Conservation (phyloP, 1,140 invertebrate genomes). For the Ruditapes philippinarum region DNA sequence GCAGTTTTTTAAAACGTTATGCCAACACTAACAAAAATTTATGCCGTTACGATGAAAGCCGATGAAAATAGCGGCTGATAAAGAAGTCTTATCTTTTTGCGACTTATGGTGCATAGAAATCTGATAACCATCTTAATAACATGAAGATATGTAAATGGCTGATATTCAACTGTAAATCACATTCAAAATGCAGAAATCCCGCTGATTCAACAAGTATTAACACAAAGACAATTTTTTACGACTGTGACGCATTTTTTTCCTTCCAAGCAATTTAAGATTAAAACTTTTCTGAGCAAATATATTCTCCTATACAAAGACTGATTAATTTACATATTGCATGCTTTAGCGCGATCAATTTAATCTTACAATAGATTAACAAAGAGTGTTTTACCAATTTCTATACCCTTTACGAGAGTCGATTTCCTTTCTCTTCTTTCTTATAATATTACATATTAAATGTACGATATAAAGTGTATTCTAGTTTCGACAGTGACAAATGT, state of each 20-base stretch:
- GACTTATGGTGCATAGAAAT: not conserved
- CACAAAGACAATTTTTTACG: no score
- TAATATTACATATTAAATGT: not conserved
- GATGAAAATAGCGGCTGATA: not conserved
- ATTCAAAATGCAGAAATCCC: not conserved
- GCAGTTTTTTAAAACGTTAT: not conserved
- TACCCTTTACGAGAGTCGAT: not conserved
- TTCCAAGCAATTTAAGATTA: not conserved
- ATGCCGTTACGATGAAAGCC: not conserved
- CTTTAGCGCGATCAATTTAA: not conserved
- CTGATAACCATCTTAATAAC: not conserved
- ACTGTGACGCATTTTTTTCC: no score
- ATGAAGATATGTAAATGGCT: not conserved
- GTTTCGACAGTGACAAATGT: slow-evolving; percentile 23
- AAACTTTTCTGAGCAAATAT: no score
- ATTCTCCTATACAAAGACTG: not conserved
- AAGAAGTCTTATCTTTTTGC: not conserved
- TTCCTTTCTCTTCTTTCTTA: not conserved
- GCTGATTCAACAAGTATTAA: no score
- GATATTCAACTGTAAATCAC: not conserved
- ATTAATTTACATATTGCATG: not conserved
- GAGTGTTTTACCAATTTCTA: not conserved
- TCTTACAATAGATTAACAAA: not conserved
- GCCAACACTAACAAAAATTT: not conserved
- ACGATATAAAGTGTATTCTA: not conserved